phyloP scores from a whole-genome alignment of 2,797 vertebrate genomes.

The Leptatherina wallacei region DNA sequence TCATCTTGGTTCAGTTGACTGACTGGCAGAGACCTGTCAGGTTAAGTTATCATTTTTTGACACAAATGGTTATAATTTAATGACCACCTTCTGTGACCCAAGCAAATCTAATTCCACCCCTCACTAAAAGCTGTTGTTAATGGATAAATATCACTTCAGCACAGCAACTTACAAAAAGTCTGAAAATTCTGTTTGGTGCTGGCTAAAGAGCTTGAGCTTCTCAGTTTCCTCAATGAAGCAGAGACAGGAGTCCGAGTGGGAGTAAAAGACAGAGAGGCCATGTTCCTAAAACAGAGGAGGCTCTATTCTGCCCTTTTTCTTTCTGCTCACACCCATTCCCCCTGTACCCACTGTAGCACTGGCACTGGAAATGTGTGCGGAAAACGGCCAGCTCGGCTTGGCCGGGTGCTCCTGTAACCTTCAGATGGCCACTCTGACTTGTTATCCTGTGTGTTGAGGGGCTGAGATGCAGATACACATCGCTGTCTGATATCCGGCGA shows the following conservation, averaged over 20 bases:
- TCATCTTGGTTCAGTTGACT: conserved; percentile 3
- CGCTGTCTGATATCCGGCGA: conserved; percentile 69
- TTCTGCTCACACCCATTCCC: conserved; percentile 77
- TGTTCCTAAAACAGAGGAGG: conserved; percentile 58
- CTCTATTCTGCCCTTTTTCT: conserved; percentile 69
- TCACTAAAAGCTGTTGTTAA: conserved; percentile 12
- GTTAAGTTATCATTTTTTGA: conserved; percentile 1
- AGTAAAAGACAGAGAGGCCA: conserved; percentile 74
- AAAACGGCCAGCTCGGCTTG: conserved; percentile 66
- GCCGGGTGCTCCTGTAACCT: conserved; percentile 68
- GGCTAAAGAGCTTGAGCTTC: conserved; percentile 35
- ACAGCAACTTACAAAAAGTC: conserved; percentile 1
- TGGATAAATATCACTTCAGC: conserved; percentile 2
- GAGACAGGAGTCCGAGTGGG: conserved; percentile 69
- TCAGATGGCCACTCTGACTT: conserved; percentile 60
- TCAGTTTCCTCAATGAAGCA: conserved; percentile 74
- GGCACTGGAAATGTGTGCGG: conserved; percentile 81
- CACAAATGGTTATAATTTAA: conserved; percentile 2
- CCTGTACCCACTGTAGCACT: conserved; percentile 86
- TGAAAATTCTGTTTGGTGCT: conserved; percentile 32
- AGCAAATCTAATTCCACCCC: conserved; percentile 7
- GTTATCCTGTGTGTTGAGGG: conserved; percentile 76
- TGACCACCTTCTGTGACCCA: not conserved
- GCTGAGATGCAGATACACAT: conserved; percentile 84
- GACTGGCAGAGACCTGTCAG: not conserved